Conservation (phyloP, 1,140 invertebrate species). For the Bombus sibiricus region DNA sequence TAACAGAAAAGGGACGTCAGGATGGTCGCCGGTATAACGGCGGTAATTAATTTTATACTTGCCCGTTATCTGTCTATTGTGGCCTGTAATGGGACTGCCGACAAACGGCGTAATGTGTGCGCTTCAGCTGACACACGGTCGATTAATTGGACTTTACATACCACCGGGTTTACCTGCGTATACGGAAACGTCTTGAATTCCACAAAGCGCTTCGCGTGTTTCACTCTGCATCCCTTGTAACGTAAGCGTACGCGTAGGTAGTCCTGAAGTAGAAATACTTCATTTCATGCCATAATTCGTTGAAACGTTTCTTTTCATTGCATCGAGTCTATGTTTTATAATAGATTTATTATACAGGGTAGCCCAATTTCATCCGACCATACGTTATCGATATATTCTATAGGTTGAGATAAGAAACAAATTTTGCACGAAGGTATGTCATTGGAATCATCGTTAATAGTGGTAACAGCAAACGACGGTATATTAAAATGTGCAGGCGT, state of each 20-base stretch:
- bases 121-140: neutral
- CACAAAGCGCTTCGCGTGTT: neutral
- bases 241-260: no score
- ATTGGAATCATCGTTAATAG: no score
- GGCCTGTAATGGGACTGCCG: neutral
- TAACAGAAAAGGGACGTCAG: slow-evolving; percentile 28
- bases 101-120: slow-evolving; percentile 5
- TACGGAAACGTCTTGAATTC: neutral
- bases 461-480: no score
- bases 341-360: no score
- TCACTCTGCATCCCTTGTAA: no score
- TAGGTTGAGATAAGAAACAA: no score
- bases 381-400: no score
- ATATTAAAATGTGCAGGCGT: no score
- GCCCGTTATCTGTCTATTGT: slow-evolving; percentile 22
- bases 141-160: slow-evolving; percentile 14
- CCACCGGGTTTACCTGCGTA: neutral
- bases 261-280: no score
- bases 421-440: no score
- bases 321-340: no score
- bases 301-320: neutral
- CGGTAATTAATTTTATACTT: slow-evolving; percentile 38
- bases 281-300: neutral
- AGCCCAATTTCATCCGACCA: no score
- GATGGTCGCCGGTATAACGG: neutral